phyloP scores from a whole-genome alignment of 2,797 vertebrate species.

The Rallus crepitans region DNA sequence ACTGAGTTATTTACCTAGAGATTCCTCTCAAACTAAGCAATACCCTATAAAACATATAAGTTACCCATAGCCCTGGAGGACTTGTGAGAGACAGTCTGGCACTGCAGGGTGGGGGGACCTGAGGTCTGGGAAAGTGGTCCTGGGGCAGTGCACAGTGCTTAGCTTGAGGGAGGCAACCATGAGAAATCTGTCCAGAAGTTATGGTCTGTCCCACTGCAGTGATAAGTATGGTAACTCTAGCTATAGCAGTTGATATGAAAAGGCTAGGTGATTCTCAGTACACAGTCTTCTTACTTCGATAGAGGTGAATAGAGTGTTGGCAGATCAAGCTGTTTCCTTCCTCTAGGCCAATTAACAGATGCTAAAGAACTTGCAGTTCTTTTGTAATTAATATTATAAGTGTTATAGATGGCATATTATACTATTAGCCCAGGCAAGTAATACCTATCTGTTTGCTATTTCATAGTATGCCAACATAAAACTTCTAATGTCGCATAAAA shows the following conservation, averaged over 20 bases:
- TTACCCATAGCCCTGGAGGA: not conserved
- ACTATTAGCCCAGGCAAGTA: not conserved
- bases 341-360: not conserved
- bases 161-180: not conserved
- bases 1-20: not conserved
- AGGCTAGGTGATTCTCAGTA: not conserved
- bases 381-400: not conserved
- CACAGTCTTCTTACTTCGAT: not conserved
- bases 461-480: not conserved
- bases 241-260: not conserved
- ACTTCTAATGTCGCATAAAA: not conserved
- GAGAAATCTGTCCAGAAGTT: not conserved
- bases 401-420: not conserved
- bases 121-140: not conserved
- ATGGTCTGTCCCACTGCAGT: not conserved
- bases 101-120: not conserved
- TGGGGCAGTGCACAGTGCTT: not conserved
- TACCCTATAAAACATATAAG: not conserved
- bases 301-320: not conserved
- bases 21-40: not conserved
- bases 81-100: fast-evolving
- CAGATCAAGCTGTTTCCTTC: not conserved
- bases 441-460: not conserved
- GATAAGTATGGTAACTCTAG: not conserved
- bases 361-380: not conserved